Base-by-base conservation (phyloP, 1,140 invertebrate species). In the Bombus haemorrhoidalis region DNA sequence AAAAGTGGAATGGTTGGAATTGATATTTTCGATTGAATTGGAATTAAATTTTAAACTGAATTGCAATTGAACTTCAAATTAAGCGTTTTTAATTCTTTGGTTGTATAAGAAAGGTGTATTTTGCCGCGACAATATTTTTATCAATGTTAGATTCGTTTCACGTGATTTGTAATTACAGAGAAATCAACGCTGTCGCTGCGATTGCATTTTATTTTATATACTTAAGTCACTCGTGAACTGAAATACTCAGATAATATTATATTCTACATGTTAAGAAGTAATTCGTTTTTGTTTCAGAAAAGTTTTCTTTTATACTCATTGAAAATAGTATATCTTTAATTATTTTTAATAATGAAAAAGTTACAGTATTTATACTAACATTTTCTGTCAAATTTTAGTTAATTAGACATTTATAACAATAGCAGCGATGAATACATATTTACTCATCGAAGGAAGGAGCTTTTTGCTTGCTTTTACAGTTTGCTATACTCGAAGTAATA, bases 181-280 rank as follows among this genome's bases (percentile, higher is more conserved):
- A 73, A 81, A 81, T 81, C n/a, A 37, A 25, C 18, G 39, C n/a
- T 43, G 34, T 73, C 39, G 53, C 69, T 73, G 53, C 9, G n/a
- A 64, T 43, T 74, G 22, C 18, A 41, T 41, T 41, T 71, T 15
- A 25, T 62, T 62, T 62, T n/a, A 13, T n/a, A 62, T 15, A 28
- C 25, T 41, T 41, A 71, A 41, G 69, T 41, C n/a, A 41, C 68
- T 69, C 69, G 25, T 15, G 10, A 69, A 39, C 22, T 69, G 68
- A 28, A 71, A 71, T 71, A 71, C 12, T 71, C 39, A 53, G 1
- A 37, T n/a, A 62, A 10, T 12, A 39, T 69, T 39, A 69, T 12
- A 18, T 69, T 37, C 37, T 37, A 69, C 37, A 69, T 12, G 18
- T 69, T 25, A 69, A 28, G 3, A 69, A 69, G 22, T 39, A 37